Conservation (phyloP, 2,888 invertebrate genomes). For the Euplexia lucipara region DNA sequence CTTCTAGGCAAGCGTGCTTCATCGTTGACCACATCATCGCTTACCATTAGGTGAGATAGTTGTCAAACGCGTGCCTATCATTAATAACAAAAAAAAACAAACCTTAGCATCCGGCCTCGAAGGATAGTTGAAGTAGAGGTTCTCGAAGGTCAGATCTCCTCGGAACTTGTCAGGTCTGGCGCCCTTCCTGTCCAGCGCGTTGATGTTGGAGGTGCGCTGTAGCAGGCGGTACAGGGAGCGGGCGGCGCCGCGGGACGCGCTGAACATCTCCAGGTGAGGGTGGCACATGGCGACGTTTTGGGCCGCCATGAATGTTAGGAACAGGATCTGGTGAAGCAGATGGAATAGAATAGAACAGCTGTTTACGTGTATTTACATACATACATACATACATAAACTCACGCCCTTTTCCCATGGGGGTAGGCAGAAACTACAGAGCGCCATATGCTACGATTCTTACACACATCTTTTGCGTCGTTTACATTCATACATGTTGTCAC, state of each 20-base stretch:
- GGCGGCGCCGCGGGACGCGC: constrained; percentile 94
- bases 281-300: constrained; percentile 94
- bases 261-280: constrained; percentile 94
- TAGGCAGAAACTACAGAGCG: too few species aligned
- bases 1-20: too few species aligned
- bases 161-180: constrained; percentile 89
- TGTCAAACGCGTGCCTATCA: too few species aligned
- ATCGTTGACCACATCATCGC: too few species aligned
- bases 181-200: constrained; percentile 76
- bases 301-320: constrained; percentile 94
- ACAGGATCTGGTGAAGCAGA: constrained; percentile 90
- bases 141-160: constrained; percentile 93
- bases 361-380: too few species aligned
- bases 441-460: too few species aligned
- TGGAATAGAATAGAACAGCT: too few species aligned
- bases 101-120: constrained; percentile 94
- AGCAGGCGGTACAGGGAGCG: constrained; percentile 93
- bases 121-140: constrained; percentile 95
- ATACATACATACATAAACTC: too few species aligned
- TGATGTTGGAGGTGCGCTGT: constrained; percentile 87
- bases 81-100: constrained; percentile 12
- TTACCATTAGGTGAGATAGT: too few species aligned
- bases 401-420: too few species aligned
- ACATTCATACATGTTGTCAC: too few species aligned
- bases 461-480: too few species aligned